Percentiles rank a stretch among this genome's conserved stretches.
Evolutionary conservation across 2,113 vertebrate genomes (phyloP).

Genomic region (Aptenodytes forsteri): DNA sequence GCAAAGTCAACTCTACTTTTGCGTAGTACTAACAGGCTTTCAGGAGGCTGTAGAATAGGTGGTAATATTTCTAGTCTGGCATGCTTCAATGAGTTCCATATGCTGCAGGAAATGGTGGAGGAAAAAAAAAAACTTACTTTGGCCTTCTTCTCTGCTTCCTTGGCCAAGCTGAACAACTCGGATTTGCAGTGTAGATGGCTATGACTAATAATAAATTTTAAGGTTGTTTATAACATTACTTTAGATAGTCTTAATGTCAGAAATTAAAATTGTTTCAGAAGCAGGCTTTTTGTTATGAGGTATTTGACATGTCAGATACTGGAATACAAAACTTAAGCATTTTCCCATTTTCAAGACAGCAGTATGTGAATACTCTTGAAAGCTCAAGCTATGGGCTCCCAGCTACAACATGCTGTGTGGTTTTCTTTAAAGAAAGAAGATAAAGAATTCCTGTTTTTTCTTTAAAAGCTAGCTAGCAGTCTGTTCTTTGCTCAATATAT

Average conservation of each 20-base stretch:
- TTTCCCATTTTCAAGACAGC: background rate
- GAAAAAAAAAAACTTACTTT: background rate
- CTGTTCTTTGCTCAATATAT: background rate
- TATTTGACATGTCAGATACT: background rate
- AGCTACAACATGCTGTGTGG: background rate
- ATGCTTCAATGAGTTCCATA: background rate
- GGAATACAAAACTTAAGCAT: background rate
- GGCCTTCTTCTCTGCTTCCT: background rate
- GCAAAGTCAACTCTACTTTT: background rate
- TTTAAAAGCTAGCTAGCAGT: background rate
- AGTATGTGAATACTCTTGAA: background rate
- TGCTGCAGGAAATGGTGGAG: background rate
- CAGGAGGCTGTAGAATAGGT: background rate
- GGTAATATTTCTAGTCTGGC: background rate
- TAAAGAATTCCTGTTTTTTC: background rate
- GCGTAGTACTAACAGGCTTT: background rate
- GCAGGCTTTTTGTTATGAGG: background rate
- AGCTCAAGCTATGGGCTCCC: background rate
- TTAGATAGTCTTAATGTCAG: background rate
- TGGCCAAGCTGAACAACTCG: background rate
- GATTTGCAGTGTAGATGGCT: background rate
- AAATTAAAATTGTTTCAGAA: background rate
- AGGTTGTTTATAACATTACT: background rate
- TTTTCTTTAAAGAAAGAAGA: background rate
- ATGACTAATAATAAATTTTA: background rate